Base-by-base conservation (phyloP, 2,113 vertebrate species). In the Pedetes capensis region DNA sequence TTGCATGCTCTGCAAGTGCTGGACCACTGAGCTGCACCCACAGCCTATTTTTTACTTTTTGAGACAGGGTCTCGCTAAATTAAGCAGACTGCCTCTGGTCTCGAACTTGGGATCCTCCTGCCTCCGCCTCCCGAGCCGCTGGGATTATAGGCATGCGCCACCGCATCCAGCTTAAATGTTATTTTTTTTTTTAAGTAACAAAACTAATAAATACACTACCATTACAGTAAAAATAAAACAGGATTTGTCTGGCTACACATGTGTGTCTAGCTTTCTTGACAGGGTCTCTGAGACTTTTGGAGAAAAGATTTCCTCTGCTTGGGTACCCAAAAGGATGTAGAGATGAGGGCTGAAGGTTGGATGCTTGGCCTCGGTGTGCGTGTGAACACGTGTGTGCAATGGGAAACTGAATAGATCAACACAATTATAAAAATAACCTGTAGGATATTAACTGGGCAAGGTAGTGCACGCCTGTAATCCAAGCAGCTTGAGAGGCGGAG, bases 131-230 rank as follows among this genome's bases (percentile, higher is more conserved):
- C n/a, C n/a, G n/a, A n/a, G n/a, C n/a, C n/a, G n/a, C n/a, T n/a
- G n/a, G n/a, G n/a, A n/a, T n/a, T n/a, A n/a, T n/a, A n/a, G n/a
- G n/a, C n/a, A n/a, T n/a, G n/a, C n/a, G n/a, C n/a, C n/a, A n/a
- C n/a, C n/a, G n/a, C n/a, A n/a, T n/a, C n/a, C n/a, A n/a, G n/a
- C n/a, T n/a, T n/a, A n/a, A n/a, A n/a, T n/a, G n/a, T n/a, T n/a
- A n/a, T n/a, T n/a, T n/a, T n/a, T n/a, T 85, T 86, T 92, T 74
- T 8, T 51, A 89, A 95, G 66, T 68, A 76, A 37, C 20, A 94
- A 80, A 94, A 61, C 4, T 44, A 47, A 69, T 84, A 79, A 63
- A 83, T n/a, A 66, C 51, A 59, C 29, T 84, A 57, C 17, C 7
- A 55, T 85, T 83, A 91, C 29, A 57, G 63, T 78, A 72, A 89